These are phyloP conservation scores for Drosophila mimica DNA, from an alignment of 2,888 invertebrate species.

Conservation along the genomic window DNA sequence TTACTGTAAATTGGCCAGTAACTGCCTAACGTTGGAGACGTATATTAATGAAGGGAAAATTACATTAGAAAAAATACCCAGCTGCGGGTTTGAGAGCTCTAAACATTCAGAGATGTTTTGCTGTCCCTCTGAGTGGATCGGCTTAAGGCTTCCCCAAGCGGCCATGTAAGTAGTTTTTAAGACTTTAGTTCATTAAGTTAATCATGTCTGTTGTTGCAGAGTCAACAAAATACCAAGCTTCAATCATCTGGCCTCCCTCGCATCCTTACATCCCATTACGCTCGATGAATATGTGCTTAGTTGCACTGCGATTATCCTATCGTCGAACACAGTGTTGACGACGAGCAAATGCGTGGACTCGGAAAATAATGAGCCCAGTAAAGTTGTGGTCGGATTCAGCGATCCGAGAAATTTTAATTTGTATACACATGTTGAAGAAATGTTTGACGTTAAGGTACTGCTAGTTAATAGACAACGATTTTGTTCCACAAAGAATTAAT, in stretches of 20 bases:
- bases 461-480: neutral
- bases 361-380: accelerated
- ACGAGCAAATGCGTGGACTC: constrained; percentile 10
- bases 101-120: neutral
- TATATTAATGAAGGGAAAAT: neutral
- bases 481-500: neutral
- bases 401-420: neutral
- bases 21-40: neutral
- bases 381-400: neutral
- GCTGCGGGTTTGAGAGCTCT: neutral
- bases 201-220: neutral
- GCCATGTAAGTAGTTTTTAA: neutral
- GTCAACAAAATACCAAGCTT: neutral
- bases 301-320: constrained; percentile 47
- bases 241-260: constrained; percentile 7
- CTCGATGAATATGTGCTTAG: neutral
- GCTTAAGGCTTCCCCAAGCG: accelerated
- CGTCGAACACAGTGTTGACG: constrained; percentile 10
- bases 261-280: accelerated
- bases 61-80: neutral
- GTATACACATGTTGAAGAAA: accelerated
- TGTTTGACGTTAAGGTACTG: neutral
- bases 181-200: neutral
- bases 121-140: neutral
- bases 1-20: neutral